phyloP scores from a whole-genome alignment of 1,140 invertebrate species.

The Helicorthomorpha holstii region DNA sequence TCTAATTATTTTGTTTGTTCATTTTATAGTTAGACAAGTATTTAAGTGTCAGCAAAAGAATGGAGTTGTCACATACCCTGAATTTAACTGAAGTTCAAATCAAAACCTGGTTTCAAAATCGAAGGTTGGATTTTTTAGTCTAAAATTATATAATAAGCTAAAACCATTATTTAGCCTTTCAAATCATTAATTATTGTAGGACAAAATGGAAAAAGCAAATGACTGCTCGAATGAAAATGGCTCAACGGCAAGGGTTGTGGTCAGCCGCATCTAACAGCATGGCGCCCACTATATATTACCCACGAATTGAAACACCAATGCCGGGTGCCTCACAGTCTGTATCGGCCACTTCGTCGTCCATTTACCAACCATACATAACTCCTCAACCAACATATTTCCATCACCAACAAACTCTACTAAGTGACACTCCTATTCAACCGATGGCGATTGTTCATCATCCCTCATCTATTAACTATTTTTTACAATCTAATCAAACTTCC shows the following conservation, averaged over 20 bases:
- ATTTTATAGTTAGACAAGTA: conserved; percentile 67
- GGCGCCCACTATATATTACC: too few species aligned
- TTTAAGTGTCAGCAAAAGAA: conserved; percentile 79
- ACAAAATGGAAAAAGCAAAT: conserved; percentile 95
- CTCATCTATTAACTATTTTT: too few species aligned
- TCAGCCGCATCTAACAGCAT: too few species aligned
- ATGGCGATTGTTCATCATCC: too few species aligned
- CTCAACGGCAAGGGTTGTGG: conserved; percentile 62
- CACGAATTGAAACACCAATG: too few species aligned
- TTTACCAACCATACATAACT: too few species aligned
- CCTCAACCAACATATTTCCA: too few species aligned
- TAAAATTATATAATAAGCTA: not conserved
- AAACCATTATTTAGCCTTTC: conserved; percentile 1
- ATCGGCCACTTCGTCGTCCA: too few species aligned
- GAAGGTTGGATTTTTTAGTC: conserved; percentile 26
- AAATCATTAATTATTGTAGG: conserved; percentile 22
- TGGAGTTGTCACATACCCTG: conserved; percentile 75
- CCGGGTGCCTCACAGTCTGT: too few species aligned
- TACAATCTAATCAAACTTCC: too few species aligned
- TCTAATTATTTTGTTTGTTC: not conserved
- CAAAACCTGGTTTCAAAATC: conserved; percentile 94
- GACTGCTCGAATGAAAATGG: conserved; percentile 68
- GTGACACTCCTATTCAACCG: too few species aligned
- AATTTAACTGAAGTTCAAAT: conserved; percentile 89
- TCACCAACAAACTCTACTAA: too few species aligned